Conservation (phyloP, 2,797 vertebrate species). For the Ptychadena robeensis region DNA sequence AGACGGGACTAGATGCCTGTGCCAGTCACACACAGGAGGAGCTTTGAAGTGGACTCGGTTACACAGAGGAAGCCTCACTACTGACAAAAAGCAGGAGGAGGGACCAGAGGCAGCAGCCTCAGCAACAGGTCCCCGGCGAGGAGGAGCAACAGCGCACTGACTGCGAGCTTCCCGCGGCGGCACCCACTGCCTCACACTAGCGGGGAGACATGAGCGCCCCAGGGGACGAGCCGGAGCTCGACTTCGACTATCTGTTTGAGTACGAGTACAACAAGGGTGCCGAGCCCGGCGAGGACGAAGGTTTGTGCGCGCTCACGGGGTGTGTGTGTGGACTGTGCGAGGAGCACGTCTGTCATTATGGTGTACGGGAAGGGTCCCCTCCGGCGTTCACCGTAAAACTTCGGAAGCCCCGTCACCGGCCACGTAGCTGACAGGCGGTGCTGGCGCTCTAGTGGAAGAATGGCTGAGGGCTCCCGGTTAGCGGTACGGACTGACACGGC, state of each 20-base stretch:
- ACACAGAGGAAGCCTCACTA: constrained; percentile 41
- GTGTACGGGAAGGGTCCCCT: too few species aligned
- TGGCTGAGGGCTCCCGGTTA: neutral
- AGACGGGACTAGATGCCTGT: too few species aligned
- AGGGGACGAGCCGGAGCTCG: constrained; percentile 83
- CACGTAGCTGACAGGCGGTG: too few species aligned
- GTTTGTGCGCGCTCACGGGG: constrained; percentile 69
- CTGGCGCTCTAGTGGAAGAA: neutral
- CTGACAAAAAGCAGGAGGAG: constrained; percentile 47
- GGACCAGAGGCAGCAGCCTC: constrained; percentile 15
- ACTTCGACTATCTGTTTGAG: constrained; percentile 87
- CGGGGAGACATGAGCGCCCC: constrained; percentile 78
- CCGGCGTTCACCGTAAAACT: too few species aligned
- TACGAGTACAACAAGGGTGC: constrained; percentile 84
- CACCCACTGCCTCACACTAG: constrained; percentile 24
- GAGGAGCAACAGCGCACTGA: constrained; percentile 24
- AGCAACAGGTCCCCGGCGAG: constrained; percentile 50
- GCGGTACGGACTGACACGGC: neutral
- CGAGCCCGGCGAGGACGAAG: constrained; percentile 70
- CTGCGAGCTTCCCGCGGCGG: constrained; percentile 50
- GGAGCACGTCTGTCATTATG: neutral
- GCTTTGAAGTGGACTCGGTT: constrained; percentile 26
- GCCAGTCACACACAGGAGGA: constrained; percentile 33
- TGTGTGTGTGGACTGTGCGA: neutral
- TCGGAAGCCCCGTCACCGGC: neutral